Percentiles rank a stretch among this genome's conserved stretches.
phyloP scores from a whole-genome alignment of 1,140 invertebrate species.

The Drosophila lacertosa region DNA sequence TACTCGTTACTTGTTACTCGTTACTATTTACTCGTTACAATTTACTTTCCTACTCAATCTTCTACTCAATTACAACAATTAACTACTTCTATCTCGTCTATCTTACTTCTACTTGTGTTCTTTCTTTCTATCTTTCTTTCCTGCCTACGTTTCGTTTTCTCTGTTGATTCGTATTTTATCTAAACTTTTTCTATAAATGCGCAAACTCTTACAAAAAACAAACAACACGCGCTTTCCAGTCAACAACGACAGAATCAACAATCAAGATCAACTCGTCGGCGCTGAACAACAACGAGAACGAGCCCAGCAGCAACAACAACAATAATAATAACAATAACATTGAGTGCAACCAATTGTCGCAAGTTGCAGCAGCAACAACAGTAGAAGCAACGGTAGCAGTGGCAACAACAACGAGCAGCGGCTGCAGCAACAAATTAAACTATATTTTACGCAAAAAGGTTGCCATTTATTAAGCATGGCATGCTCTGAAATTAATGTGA shows the following conservation, averaged over 20 bases:
- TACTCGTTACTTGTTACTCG: conserved; percentile 30
- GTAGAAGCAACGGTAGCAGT: conserved; percentile 14
- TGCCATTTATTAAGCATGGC: conserved; percentile 73
- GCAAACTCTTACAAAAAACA: conserved; percentile 42
- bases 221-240: conserved; percentile 52
- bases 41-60: conserved; percentile 41
- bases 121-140: conserved; percentile 72
- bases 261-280: conserved; percentile 54
- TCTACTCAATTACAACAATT: conserved; percentile 33
- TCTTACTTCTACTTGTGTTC: conserved; percentile 72
- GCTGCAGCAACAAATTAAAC: conserved; percentile 72
- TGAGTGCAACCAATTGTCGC: conserved; percentile 9
- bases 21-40: conserved; percentile 41
- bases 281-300: conserved; percentile 59
- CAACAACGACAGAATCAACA: conserved; percentile 57
- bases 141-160: conserved; percentile 63
- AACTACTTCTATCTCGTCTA: conserved; percentile 63
- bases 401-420: conserved; percentile 59
- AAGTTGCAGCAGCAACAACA: conserved; percentile 9
- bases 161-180: conserved; percentile 57
- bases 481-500: conserved; percentile 55
- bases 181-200: conserved; percentile 57
- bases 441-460: conserved; percentile 78
- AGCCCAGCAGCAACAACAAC: conserved; percentile 30
- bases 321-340: conserved; percentile 46